Evolutionary conservation across 2,888 invertebrate genomes (phyloP).

Genomic region (Lacanobia oleracea): DNA sequence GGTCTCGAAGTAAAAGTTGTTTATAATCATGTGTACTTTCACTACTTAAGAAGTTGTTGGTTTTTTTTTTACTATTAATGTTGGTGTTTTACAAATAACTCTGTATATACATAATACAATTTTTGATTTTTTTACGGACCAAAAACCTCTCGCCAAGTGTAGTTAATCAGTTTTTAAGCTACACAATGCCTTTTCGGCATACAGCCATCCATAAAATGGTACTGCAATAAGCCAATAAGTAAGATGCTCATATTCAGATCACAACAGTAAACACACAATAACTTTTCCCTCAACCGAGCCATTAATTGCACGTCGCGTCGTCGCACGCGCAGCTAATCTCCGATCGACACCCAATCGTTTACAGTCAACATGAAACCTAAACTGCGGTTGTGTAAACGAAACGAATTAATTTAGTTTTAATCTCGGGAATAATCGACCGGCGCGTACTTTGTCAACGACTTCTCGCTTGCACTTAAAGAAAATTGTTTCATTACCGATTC

Average conservation of each 20-base stretch:
- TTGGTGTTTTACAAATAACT: no score
- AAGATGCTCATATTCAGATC: slow-evolving; percentile 1
- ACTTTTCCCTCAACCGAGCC: slow-evolving; percentile 34
- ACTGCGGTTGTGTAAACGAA: slow-evolving; percentile 57
- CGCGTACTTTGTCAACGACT: slow-evolving; percentile 70
- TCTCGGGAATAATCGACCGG: slow-evolving; percentile 61
- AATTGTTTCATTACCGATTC: slow-evolving; percentile 72
- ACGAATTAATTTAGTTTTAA: slow-evolving; percentile 60
- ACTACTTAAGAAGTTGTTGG: no score
- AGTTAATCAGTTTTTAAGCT: no score
- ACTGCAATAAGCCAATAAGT: neutral
- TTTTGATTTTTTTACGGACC: no score
- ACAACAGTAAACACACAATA: slow-evolving; percentile 25
- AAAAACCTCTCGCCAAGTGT: no score
- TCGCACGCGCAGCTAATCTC: slow-evolving; percentile 57
- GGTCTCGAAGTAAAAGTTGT: no score
- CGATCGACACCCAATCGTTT: slow-evolving; percentile 61
- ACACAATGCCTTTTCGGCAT: no score
- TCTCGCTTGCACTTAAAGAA: slow-evolving; percentile 57
- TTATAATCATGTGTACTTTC: no score
- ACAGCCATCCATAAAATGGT: no score
- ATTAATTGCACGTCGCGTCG: slow-evolving; percentile 51
- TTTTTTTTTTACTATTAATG: no score
- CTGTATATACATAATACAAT: no score
- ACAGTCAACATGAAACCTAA: slow-evolving; percentile 56